phyloP scores from a whole-genome alignment of 2,113 vertebrate species.

The Oxyruncus cristatus region DNA sequence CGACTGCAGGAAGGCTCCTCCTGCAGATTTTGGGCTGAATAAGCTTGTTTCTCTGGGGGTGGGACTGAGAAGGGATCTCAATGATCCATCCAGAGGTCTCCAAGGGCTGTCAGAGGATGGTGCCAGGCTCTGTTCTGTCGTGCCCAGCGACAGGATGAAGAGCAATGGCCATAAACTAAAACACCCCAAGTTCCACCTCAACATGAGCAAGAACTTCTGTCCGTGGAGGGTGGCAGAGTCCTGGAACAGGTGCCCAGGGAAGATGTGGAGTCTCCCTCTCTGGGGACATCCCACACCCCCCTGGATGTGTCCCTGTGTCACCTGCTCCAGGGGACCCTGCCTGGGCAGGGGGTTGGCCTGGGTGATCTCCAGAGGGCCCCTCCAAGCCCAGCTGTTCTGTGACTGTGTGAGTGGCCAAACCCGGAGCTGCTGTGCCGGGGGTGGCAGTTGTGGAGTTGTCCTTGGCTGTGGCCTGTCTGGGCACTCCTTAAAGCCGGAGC shows the following conservation, averaged over 20 bases:
- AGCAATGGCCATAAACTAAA: background rate
- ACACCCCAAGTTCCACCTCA: background rate
- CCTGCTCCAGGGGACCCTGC: background rate
- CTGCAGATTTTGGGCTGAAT: background rate
- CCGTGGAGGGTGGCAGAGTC: background rate
- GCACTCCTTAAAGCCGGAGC: background rate
- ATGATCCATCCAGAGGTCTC: background rate
- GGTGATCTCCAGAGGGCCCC: background rate
- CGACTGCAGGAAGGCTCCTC: background rate
- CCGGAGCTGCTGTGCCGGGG: background rate
- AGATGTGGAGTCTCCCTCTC: background rate
- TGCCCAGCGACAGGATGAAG: background rate
- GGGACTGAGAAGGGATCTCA: background rate
- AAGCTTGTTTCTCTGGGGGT: background rate
- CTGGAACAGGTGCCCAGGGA: background rate
- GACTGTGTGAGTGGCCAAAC: background rate
- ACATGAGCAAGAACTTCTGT: background rate
- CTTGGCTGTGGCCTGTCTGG: background rate
- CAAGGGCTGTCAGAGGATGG: background rate
- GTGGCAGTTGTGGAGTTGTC: background rate
- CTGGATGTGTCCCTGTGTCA: fast-evolving
- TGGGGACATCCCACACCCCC: background rate
- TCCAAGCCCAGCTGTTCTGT: background rate
- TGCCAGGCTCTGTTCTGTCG: background rate
- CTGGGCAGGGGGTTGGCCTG: background rate